Base-by-base conservation (phyloP, 2,888 invertebrate genomes). In the Willowsia nigromaculata region DNA sequence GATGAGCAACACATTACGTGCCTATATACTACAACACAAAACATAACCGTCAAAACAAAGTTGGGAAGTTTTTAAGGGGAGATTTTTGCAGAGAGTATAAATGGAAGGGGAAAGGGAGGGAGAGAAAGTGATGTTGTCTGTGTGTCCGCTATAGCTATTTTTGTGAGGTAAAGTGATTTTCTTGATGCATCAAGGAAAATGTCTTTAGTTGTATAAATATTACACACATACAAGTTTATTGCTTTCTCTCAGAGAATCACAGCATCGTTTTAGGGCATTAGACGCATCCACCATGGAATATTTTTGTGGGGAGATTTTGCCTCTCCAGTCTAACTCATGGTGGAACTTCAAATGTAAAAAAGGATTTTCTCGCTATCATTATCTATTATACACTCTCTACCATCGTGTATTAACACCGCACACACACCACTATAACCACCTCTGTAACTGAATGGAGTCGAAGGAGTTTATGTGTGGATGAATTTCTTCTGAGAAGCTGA, bases 111-210 rank as follows among this genome's bases (percentile, higher is more conserved):
- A 50, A 27, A 50, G 18, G 13, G 68, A 56, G 53, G 62, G 78
- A 30, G 13, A 33, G 25, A 62, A 33, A 33, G 56, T 11, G 47
- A 22, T 37, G 68, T 13, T 43, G 13, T 59, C 43, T 43, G 13
- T 59, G 59, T 59, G 59, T 27, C 11, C 15, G 56, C 4, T 56
- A 1, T 22, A 30, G 65, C 33, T 33, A 37, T n/a, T 68, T 33
- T 68, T 40, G 71, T 50, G 71, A 84, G 74, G 37, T 84, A 71
- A 84, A 84, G 71, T 84, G 84, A 84, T 84, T 84, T 84, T 33
- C 47, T 65, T 30, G 30, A 68, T 68, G 30, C 7, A 76, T 27
- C 37, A 59, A 40, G 33, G 80, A 40, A 81, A 62, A 65, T 53
- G 43, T 84, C 56, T 71, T 62, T 56, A 25, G 15, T 25, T 71